Percentiles rank a stretch among this genome's conserved stretches.
phyloP scores from a whole-genome alignment of 2,113 vertebrate genomes.

The Nothocercus nigrocapillus region DNA sequence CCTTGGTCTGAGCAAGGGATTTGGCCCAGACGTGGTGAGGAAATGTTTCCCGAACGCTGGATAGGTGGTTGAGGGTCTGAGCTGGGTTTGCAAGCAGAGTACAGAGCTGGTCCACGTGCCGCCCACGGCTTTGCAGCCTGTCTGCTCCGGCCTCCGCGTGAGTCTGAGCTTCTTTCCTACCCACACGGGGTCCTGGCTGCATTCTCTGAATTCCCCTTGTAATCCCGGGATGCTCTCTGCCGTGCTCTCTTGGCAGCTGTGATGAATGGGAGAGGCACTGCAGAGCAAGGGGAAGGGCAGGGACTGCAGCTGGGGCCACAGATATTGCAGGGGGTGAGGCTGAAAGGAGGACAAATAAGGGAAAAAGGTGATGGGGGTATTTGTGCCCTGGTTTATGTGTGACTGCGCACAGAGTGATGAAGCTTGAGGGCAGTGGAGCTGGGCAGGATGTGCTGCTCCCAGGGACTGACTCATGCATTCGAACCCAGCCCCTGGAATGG shows the following conservation, averaged over 20 bases:
- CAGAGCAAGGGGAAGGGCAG: rapidly evolving
- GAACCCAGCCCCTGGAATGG: rapidly evolving
- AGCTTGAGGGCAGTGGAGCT: background rate
- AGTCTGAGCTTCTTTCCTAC: background rate
- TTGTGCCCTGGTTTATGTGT: background rate
- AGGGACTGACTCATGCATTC: rapidly evolving
- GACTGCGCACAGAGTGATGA: rapidly evolving
- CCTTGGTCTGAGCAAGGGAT: background rate
- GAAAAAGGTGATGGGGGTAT: background rate
- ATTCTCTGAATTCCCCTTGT: background rate
- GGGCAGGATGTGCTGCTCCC: background rate
- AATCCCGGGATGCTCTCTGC: background rate
- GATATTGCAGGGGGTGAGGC: background rate
- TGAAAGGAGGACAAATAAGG: background rate
- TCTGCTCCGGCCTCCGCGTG: rapidly evolving
- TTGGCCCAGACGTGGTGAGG: background rate
- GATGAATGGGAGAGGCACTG: rapidly evolving
- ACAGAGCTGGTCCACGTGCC: background rate
- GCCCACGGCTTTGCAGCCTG: background rate
- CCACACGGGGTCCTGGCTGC: rapidly evolving
- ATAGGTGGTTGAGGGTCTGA: background rate
- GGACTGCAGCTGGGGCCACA: background rate
- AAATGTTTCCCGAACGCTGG: background rate
- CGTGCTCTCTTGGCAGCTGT: background rate
- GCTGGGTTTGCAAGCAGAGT: background rate